Evolutionary conservation across 2,797 vertebrate genomes (phyloP).

Genomic region (Falco novaeseelandiae): DNA sequence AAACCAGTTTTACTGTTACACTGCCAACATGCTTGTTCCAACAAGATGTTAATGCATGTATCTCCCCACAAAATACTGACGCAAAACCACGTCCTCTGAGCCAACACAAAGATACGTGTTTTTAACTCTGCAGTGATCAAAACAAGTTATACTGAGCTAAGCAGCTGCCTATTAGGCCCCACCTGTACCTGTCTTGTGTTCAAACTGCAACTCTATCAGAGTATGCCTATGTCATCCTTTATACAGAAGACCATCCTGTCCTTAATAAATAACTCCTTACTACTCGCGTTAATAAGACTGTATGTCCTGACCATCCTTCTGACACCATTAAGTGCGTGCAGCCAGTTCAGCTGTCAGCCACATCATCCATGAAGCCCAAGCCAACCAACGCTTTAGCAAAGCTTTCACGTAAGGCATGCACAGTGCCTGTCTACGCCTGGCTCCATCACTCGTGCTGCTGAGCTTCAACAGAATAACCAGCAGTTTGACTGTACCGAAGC

Average conservation of each 20-base stretch:
- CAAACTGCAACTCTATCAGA: neutral
- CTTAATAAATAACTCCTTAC: neutral
- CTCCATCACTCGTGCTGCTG: neutral
- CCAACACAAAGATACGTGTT: neutral
- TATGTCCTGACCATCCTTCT: neutral
- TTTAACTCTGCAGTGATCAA: neutral
- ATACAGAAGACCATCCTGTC: neutral
- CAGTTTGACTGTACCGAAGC: neutral
- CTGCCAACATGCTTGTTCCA: neutral
- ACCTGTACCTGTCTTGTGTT: neutral
- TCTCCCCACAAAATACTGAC: neutral
- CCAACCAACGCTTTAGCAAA: neutral
- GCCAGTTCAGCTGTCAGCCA: neutral
- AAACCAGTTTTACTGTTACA: neutral
- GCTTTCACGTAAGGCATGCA: neutral
- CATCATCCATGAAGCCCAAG: neutral
- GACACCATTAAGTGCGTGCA: neutral
- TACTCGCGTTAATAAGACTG: neutral
- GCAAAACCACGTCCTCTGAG: neutral
- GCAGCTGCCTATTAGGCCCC: neutral
- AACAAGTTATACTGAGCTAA: neutral
- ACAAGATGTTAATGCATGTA: neutral
- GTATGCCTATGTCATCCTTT: neutral
- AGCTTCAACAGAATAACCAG: neutral
- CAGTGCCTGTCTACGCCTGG: neutral